Base-by-base conservation (phyloP, 35 echinoderm and acorn worm genomes). In the Apostichopus japonicus region DNA sequence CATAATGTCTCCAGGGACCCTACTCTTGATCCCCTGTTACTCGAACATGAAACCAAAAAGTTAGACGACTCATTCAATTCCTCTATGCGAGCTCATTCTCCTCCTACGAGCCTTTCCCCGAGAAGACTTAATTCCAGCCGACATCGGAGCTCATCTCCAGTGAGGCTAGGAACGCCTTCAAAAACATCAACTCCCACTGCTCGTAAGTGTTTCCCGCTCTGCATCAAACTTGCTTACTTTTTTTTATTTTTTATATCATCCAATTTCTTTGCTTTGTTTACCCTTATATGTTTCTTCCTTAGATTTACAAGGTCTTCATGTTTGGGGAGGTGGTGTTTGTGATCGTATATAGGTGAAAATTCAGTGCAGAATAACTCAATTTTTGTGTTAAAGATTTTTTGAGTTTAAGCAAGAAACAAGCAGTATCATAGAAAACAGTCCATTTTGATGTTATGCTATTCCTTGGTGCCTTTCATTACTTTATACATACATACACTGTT, bases 41-140 rank as follows among this genome's bases (percentile, higher is more conserved):
- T 99, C 22, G 95, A 99, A 75, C 95, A 99, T 75, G 97, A 99
- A 77, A 99, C 97, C 6, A 62, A 88, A 70, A 99, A 98, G 77
- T 81, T 99, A 53, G 97, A 99, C 78, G 97, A 99, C 70, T 99
- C 97, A 14, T 99, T 96, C 83, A 77, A 79, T 71, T 53, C 84
- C 14, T 91, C 90, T 53, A 24, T 91, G 87, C 77, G 91, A 13
- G 76, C 80, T 25, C 77, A 88, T 81, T 94, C 95, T 10, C 97
- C 97, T 8, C 93, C 95, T 15, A 94, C 94, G 44, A 96, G 86
- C 73, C 63, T 99, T 6, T 95, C 91, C 19, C 90, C 95, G 52
- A 77, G 92, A 19, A 83, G 88, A 67, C 78, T 78, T 61, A 95
- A 94, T 53, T 56, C 72, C 54, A 84, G 93, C 67, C 95, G 97